Base-by-base conservation (phyloP, 2,888 invertebrate species). In the Mimumesa dahlbomi region DNA sequence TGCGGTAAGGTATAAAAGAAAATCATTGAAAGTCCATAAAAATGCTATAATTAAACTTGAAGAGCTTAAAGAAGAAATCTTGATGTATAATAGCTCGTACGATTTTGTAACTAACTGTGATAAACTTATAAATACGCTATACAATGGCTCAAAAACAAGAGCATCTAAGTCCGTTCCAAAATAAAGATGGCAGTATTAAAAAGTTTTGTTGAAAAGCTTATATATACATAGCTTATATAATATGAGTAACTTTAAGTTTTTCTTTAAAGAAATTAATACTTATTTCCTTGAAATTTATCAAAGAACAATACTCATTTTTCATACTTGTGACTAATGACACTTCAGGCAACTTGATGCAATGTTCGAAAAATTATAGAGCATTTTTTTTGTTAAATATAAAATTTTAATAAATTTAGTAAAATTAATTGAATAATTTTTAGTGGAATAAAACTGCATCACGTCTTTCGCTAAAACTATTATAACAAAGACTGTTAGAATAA, bases 1-100 rank as follows among this genome's bases (percentile, higher is more conserved):
- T 36, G 92, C 92, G 63, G 93, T 94, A 49, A 92, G 93, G 77
- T 96, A 96, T 90, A 91, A 91, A 84, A 91, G 92, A 73, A 91
- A 89, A 40, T 91, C 89, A 53, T 91, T 93, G 0, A 93, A 93
- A 85, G 87, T 91, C 40, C 94, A 94, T 88, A 92, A 91, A 79
- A 91, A 90, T 56, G 91, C 91, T 75, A 91, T 94, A 25, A 86
- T 88, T 34, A 91, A 91, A 73, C 90, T 94, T 72, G 90, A 91
- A 82, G 89, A 91, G 19, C 88, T 94, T 73, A 91, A 92, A 84
- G 88, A 91, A 49, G 88, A 90, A 56, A 91, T 94, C 73, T 90
- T 94, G 52, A 88, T 90, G 42, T 94, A 92, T 89, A 90, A 91
- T 22, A 93, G 93, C 87, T 92, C 92, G 13, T 90, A 89, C 19